Percentiles rank a stretch among this genome's conserved stretches.
phyloP scores from a whole-genome alignment of 1,140 invertebrate species.

The Druon quercuslanigerum region DNA sequence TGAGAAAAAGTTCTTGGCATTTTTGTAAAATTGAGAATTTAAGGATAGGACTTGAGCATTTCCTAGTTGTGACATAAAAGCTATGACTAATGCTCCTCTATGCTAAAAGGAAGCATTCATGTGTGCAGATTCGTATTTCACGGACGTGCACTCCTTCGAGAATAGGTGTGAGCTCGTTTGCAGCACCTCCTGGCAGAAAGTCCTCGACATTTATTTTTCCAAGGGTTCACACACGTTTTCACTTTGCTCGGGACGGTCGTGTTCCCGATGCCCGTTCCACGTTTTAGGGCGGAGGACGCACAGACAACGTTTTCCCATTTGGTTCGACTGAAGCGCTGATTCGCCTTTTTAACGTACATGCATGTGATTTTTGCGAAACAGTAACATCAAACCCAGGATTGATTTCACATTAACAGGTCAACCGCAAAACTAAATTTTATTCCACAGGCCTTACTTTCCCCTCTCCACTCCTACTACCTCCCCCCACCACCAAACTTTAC shows the following conservation, averaged over 20 bases:
- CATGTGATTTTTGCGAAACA: not conserved
- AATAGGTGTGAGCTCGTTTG: slow-evolving; percentile 27
- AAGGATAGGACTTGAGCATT: no score
- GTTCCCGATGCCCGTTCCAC: slow-evolving; percentile 35
- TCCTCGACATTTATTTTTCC: slow-evolving; percentile 57
- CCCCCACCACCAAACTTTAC: no score
- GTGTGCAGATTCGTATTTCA: slow-evolving; percentile 33
- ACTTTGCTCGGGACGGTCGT: slow-evolving; percentile 45
- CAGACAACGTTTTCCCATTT: slow-evolving; percentile 69
- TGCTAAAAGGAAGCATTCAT: slow-evolving; percentile 33
- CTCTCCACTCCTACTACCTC: no score
- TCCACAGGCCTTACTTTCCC: no score
- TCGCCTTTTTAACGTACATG: not conserved
- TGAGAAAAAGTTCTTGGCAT: no score
- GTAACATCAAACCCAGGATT: not conserved
- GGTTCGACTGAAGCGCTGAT: slow-evolving; percentile 48
- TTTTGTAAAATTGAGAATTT: no score
- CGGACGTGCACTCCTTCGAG: slow-evolving; percentile 28
- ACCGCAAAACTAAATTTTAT: no score
- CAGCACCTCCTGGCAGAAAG: slow-evolving; percentile 38
- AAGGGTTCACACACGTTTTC: slow-evolving; percentile 50
- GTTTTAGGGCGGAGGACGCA: slow-evolving; percentile 35
- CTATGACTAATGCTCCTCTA: slow-evolving; percentile 16
- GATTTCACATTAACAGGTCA: no score
- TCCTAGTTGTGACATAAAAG: slow-evolving; percentile 21